Base-by-base conservation (phyloP, 1,140 invertebrate species). In the Schlechtendalia chinensis region DNA sequence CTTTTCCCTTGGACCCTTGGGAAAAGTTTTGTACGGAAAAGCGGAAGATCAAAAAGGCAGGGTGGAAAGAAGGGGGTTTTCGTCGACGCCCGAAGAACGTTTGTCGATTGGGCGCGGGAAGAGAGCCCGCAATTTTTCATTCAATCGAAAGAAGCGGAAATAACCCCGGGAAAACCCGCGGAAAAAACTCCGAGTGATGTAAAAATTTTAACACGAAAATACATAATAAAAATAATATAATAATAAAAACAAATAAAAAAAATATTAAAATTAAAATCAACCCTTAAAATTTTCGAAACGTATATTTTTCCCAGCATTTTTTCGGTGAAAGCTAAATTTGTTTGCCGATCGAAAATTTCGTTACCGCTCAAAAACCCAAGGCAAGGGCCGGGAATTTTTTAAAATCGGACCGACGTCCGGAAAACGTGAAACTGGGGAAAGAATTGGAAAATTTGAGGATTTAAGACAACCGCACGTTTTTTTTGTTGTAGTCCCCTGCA, bases 391-490 rank as follows among this genome's bases (percentile, higher is more conserved):
- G 95, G 24, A 97, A n/a, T n/a, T 95, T 1, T 97, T 97, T 84
- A 97, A 96, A 86, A 97, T 97, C 84, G 95, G 94, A 5, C 93
- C 95, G 8, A 94, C 93, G 27, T 95, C 93, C 24, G 96, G 96
- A 29, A n/a, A 96, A 97, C 83, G 95, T 97, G 5, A 96, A 96
- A 86, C 86, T 97, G 80, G 96, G 95, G 5, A 97, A 97, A 85
- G 95, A 97, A 87, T 87, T 97, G 82, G 95, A n/a, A n/a, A 97
- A 87, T 97, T 96, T 85, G 96, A 97, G 87, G 96, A 97, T 87
- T 87, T 96, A 67, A 87, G 95, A 53, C 95, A 97, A 85, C 95
- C 95, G 0, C 95, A 97, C 84, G 94, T n/a, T 96, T 82, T 97
- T 97, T 85, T 93, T 93, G 14, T 86, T 98, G 45, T 95, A 72